Base-by-base conservation (phyloP, 2,797 vertebrate genomes). In the Acanthornis magna region DNA sequence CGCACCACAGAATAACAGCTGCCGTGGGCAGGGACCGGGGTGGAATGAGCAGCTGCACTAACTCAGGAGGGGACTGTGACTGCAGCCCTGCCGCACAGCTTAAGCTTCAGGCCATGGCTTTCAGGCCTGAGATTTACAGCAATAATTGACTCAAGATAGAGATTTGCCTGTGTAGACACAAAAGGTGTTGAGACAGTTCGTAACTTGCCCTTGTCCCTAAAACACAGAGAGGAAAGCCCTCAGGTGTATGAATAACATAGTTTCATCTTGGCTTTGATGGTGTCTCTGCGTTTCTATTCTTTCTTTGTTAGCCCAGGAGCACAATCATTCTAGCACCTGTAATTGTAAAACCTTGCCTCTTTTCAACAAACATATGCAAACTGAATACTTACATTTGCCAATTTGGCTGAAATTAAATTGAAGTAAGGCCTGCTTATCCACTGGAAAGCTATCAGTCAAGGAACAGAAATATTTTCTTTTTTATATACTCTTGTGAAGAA, bases 1-100 rank as follows among this genome's bases (percentile, higher is more conserved):
- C 0, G 1, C 38, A 10, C 22, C 4, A 2, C 34, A 6, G 7
- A n/a, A 2, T 0, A 42, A 45, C 54, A 29, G 26, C 17, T 65
- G 47, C 38, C 1, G 0, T 16, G 13, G 7, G 25, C 21, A 34
- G 42, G 60, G 20, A 10, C 8, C 0, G 1, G 3, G 3, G 3
- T 20, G 48, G 66, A 53, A 42, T 1, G 26, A 76, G 55, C 71
- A 58, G 55, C 57, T 55, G 63, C 22, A 3, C 7, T 5, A 10
- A 23, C 36, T 50, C 47, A 3, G 13, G 62, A 5, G 2, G 16
- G 13, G 16, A 5, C 54, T 11, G 8, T 8, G 47, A 4, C 50
- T 77, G 53, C 32, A 26, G 48, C 25, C 50, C 18, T 20, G 0
- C 21, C 8, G n/a, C 22, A 5, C 23, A 21, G 34, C 18, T 27